These are phyloP conservation scores for Gymnodraco acuticeps DNA, from an alignment of 2,797 vertebrate genomes.

Conservation along the genomic window DNA sequence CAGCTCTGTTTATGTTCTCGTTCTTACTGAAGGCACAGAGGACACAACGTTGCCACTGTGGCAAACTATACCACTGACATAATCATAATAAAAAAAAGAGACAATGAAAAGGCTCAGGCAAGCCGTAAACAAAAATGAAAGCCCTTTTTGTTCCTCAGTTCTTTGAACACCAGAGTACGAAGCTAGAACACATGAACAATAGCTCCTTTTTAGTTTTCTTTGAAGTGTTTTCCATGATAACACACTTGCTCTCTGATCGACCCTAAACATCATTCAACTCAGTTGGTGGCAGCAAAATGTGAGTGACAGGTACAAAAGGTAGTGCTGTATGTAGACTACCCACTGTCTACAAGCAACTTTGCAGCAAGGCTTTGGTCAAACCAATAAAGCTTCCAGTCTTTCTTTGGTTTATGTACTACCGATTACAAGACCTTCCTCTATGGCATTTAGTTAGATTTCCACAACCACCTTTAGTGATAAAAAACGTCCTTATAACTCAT, in stretches of 20 bases:
- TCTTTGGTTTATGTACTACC: conserved; percentile 5
- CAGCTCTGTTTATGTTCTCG: conserved; percentile 18
- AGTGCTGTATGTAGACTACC: neutral
- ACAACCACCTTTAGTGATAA: conserved; percentile 32
- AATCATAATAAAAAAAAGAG: conserved; percentile 8
- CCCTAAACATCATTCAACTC: conserved; percentile 11
- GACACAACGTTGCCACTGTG: conserved; percentile 4
- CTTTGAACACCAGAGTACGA: conserved; percentile 9
- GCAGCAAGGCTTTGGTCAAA: conserved; percentile 6
- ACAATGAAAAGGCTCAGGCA: conserved; percentile 14
- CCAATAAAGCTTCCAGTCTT: neutral
- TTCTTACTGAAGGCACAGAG: conserved; percentile 29
- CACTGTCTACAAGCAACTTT: neutral
- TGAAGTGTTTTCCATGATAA: conserved; percentile 39
- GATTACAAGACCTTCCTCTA: conserved; percentile 34
- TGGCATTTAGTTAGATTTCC: conserved; percentile 15
- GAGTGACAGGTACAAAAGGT: conserved; percentile 8
- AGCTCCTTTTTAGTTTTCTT: conserved; percentile 8
- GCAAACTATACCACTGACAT: conserved; percentile 35
- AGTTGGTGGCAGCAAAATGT: neutral
- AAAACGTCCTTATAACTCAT: conserved; percentile 46
- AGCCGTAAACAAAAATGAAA: conserved; percentile 47
- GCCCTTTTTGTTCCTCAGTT: conserved; percentile 13
- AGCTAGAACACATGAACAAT: conserved; percentile 8
- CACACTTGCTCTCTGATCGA: conserved; percentile 13